Evolutionary conservation across 2,888 invertebrate genomes (phyloP), one percentile per base, ranked within the genome.

Genomic region (Lasioglossum oenotherae): DNA sequence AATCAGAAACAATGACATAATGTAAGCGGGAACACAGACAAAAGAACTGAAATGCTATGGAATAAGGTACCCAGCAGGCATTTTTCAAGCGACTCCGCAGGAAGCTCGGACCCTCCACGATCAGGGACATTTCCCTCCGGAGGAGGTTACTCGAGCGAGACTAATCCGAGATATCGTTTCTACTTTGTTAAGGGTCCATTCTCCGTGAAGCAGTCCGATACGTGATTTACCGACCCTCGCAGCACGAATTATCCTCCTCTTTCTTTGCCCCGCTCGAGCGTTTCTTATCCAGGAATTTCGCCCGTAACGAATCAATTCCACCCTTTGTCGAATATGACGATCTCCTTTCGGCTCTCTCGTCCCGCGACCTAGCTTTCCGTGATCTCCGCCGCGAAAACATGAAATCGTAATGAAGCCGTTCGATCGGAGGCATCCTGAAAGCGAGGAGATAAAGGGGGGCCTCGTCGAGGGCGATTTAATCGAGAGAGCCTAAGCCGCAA

Each of bases 161-260:
- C 88, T 88, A 88, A 88, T 88, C 81, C 88, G 49, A 84, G 87
- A 79, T 87, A 88, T 88, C 88, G 88, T 82, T 87, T 77, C 87
- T 85, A 87, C 88, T 87, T 82, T 87, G 85, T 88, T 88, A 87
- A 78, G 78, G 85, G 57, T 60, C 87, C 87, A 78, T 87, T 84
- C 87, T 80, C 80, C 81, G 84, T 79, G 81, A 84, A 87, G 74
- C 87, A 44, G 80, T 49, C 77, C 84, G 87, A 87, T 87, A 81
- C 87, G 84, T 87, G 87, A 87, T 87, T 87, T 86, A 87, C 81
- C 77, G 87, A 80, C 76, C 38, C 57, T 74, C 38, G 31, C 53
- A 57, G 69, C 81, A 84, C 76, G 80, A 87, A 81, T 87, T 75
- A 74, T 41, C 81, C 78, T 75, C 35, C 64, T n/a, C 57, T 31